phyloP scores from a whole-genome alignment of 2,797 vertebrate species.

The Melanotaenia pygmaea region DNA sequence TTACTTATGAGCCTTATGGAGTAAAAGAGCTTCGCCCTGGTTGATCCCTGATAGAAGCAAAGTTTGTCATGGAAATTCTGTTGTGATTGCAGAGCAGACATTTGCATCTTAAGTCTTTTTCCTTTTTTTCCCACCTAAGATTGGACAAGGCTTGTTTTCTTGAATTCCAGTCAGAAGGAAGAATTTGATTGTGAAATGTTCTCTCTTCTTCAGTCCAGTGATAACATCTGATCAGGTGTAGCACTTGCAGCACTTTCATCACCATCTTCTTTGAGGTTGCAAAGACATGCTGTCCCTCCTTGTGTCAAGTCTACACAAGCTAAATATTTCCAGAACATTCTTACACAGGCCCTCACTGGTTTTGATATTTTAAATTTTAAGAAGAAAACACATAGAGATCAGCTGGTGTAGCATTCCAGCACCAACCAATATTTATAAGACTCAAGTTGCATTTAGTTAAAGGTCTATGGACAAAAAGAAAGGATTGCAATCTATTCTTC shows the following conservation, averaged over 20 bases:
- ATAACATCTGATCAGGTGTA: conserved; percentile 56
- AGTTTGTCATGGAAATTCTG: conserved; percentile 27
- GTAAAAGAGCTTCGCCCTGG: background rate
- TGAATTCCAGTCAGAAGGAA: conserved; percentile 47
- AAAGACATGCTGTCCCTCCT: conserved; percentile 11
- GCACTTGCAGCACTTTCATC: conserved; percentile 42
- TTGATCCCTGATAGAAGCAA: background rate
- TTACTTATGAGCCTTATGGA: background rate
- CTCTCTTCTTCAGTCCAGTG: background rate
- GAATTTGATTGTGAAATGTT: conserved; percentile 57
- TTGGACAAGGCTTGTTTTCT: conserved; percentile 51
- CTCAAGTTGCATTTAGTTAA: background rate
- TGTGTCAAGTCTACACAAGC: conserved; percentile 47
- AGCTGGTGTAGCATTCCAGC: conserved; percentile 31
- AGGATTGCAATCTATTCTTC: background rate
- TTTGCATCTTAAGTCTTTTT: conserved; percentile 43
- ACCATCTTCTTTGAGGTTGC: conserved; percentile 10
- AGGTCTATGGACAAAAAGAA: background rate
- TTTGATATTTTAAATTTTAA: conserved; percentile 28
- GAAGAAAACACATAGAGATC: conserved; percentile 22
- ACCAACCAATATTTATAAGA: background rate
- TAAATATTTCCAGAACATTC: conserved; percentile 40
- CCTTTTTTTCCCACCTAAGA: background rate
- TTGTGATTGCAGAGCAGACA: conserved; percentile 26
- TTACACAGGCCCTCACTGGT: conserved; percentile 34